Conservation (phyloP, 2,888 invertebrate genomes). For the Camponotus fellah region DNA sequence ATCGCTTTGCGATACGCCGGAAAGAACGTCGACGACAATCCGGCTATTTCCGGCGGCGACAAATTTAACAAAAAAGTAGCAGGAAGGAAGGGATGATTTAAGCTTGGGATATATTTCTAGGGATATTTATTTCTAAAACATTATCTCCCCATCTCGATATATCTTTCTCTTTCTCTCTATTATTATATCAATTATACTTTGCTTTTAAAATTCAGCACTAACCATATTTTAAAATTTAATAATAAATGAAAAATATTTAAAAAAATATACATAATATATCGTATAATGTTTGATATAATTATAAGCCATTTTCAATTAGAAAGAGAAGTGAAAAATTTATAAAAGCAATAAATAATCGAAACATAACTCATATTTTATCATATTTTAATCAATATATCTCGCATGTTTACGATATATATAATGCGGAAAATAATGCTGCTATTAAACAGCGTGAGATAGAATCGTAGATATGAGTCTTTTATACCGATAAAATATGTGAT, state of each 20-base stretch:
- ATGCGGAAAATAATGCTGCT: constrained; percentile 6
- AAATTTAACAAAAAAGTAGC: constrained; percentile 11
- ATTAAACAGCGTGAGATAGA: constrained; percentile 32
- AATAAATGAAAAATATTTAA: background rate
- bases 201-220: background rate
- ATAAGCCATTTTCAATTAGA: background rate
- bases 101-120: background rate
- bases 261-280: background rate
- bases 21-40: constrained; percentile 1
- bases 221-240: background rate
- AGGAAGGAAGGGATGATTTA: background rate
- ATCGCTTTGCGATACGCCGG: background rate
- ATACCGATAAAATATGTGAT: background rate
- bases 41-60: constrained; percentile 9
- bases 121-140: background rate
- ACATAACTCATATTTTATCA: too few species aligned
- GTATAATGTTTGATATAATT: background rate
- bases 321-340: background rate
- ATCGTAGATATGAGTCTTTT: constrained; percentile 11
- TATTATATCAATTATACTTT: background rate
- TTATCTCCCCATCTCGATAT: background rate
- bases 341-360: background rate
- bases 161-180: background rate
- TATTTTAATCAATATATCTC: constrained; percentile 12
- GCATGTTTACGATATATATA: constrained; percentile 4